Base-by-base conservation (phyloP, 2,888 invertebrate genomes). In the Hofmannophila pseudospretella region DNA sequence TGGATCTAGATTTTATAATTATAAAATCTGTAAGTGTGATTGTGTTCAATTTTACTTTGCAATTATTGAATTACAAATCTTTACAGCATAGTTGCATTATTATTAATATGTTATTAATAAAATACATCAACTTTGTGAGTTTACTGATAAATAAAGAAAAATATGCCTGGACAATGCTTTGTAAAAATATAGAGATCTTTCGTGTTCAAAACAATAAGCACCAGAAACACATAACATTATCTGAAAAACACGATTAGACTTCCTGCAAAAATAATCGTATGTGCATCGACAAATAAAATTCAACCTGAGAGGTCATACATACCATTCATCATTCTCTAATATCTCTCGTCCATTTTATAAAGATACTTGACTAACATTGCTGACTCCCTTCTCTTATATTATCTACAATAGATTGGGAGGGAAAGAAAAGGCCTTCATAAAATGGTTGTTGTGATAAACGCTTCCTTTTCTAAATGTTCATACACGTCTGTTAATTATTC, bases 261-360 rank as follows among this genome's bases (percentile, higher is more conserved):
- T 47, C 45, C 36, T 51, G 34, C 43, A 46, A 42, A 12, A 23
- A 36, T 23, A n/a, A 36, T 28, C 37, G 51, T 23, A 14, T 9
- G 11, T 25, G 40, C 46, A 58, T 54, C 45, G 39, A 43, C 44
- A 47, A 54, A 58, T 51, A 43, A 58, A 48, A 41, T 43, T 47
- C 32, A 39, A 45, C 28, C 32, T 36, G 23, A 49, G 48, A 65
- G 64, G 65, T 54, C 62, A 57, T 37, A 33, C 34, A 19, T 16
- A 41, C 37, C 48, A 63, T 67, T 56, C 46, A 64, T 67, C 61
- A 67, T 62, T 55, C 47, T 49, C 52, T 47, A 51, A 58, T 47
- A 47, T 32, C 13, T 4, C 3, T 4, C 26, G 25, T 36, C 67
- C 55, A 63, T 25, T 49, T 30, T 49, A 41, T 23, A 3, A 27